Conservation (phyloP, 2,888 invertebrate species). For the Lydus trimaculatus region DNA sequence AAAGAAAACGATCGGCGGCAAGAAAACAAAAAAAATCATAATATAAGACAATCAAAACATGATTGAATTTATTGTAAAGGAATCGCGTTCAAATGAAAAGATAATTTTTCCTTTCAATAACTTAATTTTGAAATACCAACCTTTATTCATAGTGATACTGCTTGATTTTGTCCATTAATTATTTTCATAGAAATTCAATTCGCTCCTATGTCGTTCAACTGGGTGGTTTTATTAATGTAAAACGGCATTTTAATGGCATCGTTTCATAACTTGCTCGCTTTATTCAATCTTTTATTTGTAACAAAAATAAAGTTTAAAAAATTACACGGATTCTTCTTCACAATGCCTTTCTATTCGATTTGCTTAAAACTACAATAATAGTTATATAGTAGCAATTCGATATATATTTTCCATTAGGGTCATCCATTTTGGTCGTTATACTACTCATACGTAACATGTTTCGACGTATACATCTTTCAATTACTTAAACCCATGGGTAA, state of each 20-base stretch:
- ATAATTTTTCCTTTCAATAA: conserved; percentile 2
- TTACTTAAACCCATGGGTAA: conserved; percentile 29
- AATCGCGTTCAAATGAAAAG: neutral
- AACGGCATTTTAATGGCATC: neutral
- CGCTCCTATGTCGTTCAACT: neutral
- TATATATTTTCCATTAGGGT: neutral
- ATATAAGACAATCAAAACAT: conserved; percentile 5
- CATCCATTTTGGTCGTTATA: neutral
- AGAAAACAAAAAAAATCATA: neutral
- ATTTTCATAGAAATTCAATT: neutral
- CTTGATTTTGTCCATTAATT: conserved; percentile 10
- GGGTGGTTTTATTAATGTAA: neutral
- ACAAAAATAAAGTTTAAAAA: neutral
- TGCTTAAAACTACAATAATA: too few relatives aligned
- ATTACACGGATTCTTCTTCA: too few relatives aligned
- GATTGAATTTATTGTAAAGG: conserved; percentile 1
- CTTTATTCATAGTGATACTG: neutral
- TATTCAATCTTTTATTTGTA: neutral
- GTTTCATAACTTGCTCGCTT: neutral
- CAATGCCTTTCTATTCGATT: too few relatives aligned
- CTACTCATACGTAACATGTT: conserved; percentile 9
- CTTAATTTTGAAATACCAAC: neutral
- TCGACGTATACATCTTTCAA: conserved; percentile 25
- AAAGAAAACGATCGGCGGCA: too few relatives aligned
- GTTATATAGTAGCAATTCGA: too few relatives aligned